Conservation (phyloP, 2,113 vertebrate species). For the Oncorhynchus gorbuscha region DNA sequence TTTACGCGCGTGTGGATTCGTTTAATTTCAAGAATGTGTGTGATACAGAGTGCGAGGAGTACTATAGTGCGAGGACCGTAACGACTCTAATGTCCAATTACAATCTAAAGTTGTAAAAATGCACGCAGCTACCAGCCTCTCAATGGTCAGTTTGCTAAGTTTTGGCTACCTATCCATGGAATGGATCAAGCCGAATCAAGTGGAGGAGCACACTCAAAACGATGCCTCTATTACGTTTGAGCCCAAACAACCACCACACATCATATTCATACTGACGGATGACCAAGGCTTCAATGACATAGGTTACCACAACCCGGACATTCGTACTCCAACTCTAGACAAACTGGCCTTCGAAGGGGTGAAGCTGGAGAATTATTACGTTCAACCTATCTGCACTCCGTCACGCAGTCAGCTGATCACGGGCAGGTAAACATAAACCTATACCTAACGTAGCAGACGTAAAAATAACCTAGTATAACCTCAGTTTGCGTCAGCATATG, state of each 20-base stretch:
- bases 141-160: slow-evolving; percentile 76
- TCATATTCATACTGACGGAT: slow-evolving; percentile 92
- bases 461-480: no score
- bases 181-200: slow-evolving; percentile 71
- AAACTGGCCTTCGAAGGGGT: slow-evolving; percentile 91
- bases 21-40: no score
- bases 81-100: not conserved
- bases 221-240: slow-evolving; percentile 45
- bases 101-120: not conserved
- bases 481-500: not conserved
- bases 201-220: slow-evolving; percentile 46
- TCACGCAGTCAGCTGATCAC: slow-evolving; percentile 95
- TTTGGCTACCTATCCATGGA: slow-evolving; percentile 81
- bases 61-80: not conserved
- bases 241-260: slow-evolving; percentile 80
- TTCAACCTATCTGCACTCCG: slow-evolving; percentile 96
- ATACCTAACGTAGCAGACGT: no score
- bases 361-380: slow-evolving; percentile 94
- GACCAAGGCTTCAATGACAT: slow-evolving; percentile 95
- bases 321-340: slow-evolving; percentile 91
- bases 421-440: slow-evolving; percentile 78
- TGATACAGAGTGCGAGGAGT: not conserved
- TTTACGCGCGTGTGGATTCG: no score
- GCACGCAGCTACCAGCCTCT: slow-evolving; percentile 25
- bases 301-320: slow-evolving; percentile 90